Evolutionary conservation across 2,797 vertebrate genomes (phyloP), one percentile per base, ranked within the genome.

Genomic region (Pseudocheirus occidentalis): DNA sequence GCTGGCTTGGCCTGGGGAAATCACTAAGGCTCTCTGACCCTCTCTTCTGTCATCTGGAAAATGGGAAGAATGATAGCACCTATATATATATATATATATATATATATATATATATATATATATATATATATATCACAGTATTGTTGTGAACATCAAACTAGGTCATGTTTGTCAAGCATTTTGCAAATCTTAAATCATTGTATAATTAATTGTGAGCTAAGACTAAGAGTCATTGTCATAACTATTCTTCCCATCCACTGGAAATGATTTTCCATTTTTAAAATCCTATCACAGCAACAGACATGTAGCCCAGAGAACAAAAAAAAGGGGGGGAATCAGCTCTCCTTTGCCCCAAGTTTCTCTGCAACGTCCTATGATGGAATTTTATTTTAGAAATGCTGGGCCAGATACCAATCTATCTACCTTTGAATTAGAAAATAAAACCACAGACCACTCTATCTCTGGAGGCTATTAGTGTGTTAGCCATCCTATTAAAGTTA

Each of bases 371-470:
- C 95, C 94, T 93, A 66, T 94, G 53, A 58, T 95, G 54, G 52
- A 90, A 93, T 62, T 90, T 40, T 95, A 87, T 96, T 87, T 91
- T 91, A 92, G 66, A 96, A 95, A 90, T 11, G 24, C 73, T 50
- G 40, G 40, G 24, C 73, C 21, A 50, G 73, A 87, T 50, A 87
- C 73, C 73, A 50, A 87, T 93, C 66, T 54, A 96, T 58, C 11
- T 55, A 94, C 59, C 90, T 95, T 95, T 92, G 59, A 97, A 90
- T 55, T 90, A 90, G 46, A 96, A 96, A 57, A 95, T 90, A 87
- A 89, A 95, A 90, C 11, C 18, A 28, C 55, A 62, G 52, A 92
- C 66, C 7, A 91, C 62, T 66, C 52, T 95, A 96, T 92, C 56
- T 92, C n/a, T 92, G 34, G 56, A 95, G 46, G 94, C n/a, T 5